Conservation (phyloP, 2,888 invertebrate species). For the Danaus chrysippus region DNA sequence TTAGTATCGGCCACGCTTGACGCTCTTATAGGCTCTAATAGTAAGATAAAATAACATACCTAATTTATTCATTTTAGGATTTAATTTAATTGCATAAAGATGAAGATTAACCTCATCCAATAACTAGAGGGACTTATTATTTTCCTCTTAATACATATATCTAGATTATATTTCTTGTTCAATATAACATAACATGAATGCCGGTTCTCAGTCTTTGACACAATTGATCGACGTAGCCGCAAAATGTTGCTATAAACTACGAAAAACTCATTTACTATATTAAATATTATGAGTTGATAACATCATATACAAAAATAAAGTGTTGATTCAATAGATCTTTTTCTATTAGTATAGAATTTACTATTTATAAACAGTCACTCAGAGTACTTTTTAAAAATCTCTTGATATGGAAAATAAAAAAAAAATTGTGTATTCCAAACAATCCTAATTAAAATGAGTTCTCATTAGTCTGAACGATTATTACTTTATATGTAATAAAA, state of each 20-base stretch:
- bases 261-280: no score
- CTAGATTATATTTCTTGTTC: not conserved
- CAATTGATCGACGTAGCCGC: slow-evolving; percentile 57
- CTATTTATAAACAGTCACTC: no score
- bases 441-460: no score
- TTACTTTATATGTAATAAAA: no score
- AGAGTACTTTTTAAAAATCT: no score
- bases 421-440: no score
- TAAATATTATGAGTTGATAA: no score
- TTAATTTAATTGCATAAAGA: slow-evolving; percentile 28
- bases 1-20: not conserved
- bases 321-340: no score
- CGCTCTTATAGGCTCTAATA: not conserved
- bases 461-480: no score
- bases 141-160: not conserved
- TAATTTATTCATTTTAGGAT: slow-evolving; percentile 46
- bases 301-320: no score
- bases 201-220: slow-evolving; percentile 24
- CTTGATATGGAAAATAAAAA: no score
- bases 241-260: slow-evolving; percentile 33
- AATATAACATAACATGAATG: slow-evolving; percentile 18
- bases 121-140: not conserved
- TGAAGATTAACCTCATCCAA: slow-evolving; percentile 5
- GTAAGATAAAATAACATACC: slow-evolving; percentile 43
- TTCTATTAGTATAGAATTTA: no score